phyloP scores from a whole-genome alignment of 2,888 invertebrate genomes.

The Gibbula magus region DNA sequence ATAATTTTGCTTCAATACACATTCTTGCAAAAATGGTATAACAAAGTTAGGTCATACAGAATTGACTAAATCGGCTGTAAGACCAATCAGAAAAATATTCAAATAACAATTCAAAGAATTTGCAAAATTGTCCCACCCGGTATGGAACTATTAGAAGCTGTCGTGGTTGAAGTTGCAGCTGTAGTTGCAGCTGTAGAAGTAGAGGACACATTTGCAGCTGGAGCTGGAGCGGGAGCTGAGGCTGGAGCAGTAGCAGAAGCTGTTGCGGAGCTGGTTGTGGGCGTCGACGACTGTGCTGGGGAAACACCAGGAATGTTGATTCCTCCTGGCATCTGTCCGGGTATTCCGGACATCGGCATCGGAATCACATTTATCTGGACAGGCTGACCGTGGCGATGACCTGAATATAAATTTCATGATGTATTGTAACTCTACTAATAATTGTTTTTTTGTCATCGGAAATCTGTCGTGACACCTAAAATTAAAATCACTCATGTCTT shows the following conservation, averaged over 20 bases:
- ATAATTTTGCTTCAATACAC: no score
- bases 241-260: background rate
- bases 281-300: background rate
- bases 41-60: no score
- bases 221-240: background rate
- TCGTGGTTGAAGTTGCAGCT: background rate
- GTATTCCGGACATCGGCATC: background rate
- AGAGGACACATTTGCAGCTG: conserved; percentile 3
- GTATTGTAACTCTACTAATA: no score
- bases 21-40: no score
- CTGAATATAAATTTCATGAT: conserved; percentile 1
- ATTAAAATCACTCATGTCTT: no score
- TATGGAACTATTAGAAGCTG: background rate
- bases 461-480: no score
- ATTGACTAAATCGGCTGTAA: no score
- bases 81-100: no score
- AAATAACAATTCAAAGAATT: background rate
- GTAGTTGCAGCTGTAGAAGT: background rate
- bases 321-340: background rate
- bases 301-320: background rate
- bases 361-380: conserved; percentile 44
- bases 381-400: conserved; percentile 39
- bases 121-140: background rate
- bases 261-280: conserved; percentile 3
- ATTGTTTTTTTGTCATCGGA: no score